phyloP scores from a whole-genome alignment of 2,888 invertebrate species.

The Cheilosia scutellata region DNA sequence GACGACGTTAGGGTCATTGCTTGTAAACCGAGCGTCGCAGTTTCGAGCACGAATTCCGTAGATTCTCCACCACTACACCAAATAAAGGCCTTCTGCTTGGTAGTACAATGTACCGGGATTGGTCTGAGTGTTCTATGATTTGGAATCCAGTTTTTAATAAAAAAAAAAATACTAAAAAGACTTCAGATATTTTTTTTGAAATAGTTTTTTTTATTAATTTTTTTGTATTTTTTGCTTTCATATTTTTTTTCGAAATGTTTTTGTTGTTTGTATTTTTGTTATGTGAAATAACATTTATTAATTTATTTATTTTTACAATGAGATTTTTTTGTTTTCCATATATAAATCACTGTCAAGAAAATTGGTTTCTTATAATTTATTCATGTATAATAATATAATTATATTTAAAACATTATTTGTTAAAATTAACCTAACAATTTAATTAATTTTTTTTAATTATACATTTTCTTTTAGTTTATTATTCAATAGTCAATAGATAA shows the following conservation, averaged over 20 bases:
- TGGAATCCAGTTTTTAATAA: not conserved
- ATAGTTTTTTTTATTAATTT: slow-evolving; percentile 65
- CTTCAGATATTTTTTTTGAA: slow-evolving; percentile 27
- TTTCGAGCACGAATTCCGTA: no score
- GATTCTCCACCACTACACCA: no score
- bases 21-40: no score
- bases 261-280: slow-evolving; percentile 54
- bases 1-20: no score
- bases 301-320: slow-evolving; percentile 56
- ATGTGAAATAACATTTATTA: slow-evolving; percentile 61
- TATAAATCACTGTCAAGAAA: slow-evolving; percentile 74
- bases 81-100: no score
- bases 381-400: slow-evolving; percentile 58
- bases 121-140: no score
- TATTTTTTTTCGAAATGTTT: slow-evolving; percentile 51
- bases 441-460: slow-evolving; percentile 63
- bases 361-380: slow-evolving; percentile 57
- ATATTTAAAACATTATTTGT: slow-evolving; percentile 61
- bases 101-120: no score
- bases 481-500: slow-evolving; percentile 72
- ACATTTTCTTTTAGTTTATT: slow-evolving; percentile 64
- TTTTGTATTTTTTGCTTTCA: slow-evolving; percentile 50
- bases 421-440: slow-evolving; percentile 72
- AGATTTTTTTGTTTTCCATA: slow-evolving; percentile 58
- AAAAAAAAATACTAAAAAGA: not conserved